Evolutionary conservation across 2,797 vertebrate species (phyloP), one percentile per base, ranked within the genome.

Genomic region (Periparus ater): DNA sequence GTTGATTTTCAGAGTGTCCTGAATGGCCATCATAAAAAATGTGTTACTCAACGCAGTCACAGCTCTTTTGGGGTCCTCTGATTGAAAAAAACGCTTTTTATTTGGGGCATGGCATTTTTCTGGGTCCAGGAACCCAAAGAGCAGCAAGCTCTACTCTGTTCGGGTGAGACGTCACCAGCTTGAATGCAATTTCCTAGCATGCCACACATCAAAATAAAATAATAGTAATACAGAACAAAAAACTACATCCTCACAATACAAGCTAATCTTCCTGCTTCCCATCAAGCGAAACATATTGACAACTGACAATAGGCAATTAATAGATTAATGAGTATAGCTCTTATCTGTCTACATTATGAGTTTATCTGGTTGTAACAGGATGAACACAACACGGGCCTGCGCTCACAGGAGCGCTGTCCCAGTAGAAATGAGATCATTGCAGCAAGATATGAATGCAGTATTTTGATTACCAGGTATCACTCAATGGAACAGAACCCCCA

Each of bases 311-410:
- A 94, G 94, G 95, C 92, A 97, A 97, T 97, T 97, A 97, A 97
- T 97, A 97, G 96, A 96, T 97, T 97, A 97, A 97, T 97, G 96
- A 96, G 93, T 88, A 95, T 82, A 94, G 91, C 84, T 74, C 97
- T 97, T 97, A 97, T 97, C 97, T 95, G 78, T 91, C 90, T 92
- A 48, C 95, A 96, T 97, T 96, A 95, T 95, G 96, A 96, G 90
- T 97, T 97, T 97, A 97, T 97, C 97, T 96, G 96, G 93, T 96
- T 95, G 96, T 96, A 94, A 96, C 97, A 97, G 97, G 96, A 95
- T 89, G 95, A 96, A 88, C 83, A 91, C 81, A 94, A 93, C 94
- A 95, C 6, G 62, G 70, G 90, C 84, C 92, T 92, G 90, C 42
- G 88, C 93, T 94, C 90, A 83, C 93, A 96, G 94, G 91, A 96